Evolutionary conservation across 2,797 vertebrate species (phyloP).

Genomic region (Synanceia verrucosa): DNA sequence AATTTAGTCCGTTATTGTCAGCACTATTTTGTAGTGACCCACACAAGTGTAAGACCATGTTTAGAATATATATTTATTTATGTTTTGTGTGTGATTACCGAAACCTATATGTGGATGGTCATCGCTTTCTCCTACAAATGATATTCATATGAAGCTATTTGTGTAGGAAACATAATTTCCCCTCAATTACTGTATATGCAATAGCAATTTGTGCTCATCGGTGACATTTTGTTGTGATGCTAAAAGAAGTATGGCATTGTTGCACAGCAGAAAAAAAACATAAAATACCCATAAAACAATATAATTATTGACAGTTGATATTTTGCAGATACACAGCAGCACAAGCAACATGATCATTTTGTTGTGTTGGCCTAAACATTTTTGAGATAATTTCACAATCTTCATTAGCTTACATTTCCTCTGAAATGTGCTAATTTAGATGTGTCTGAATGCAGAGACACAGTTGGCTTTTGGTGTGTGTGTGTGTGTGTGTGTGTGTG

Average conservation of each 20-base stretch:
- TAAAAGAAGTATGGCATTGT: not conserved
- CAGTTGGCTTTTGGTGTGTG: not conserved
- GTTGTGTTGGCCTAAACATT: not conserved
- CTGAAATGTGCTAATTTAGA: not conserved
- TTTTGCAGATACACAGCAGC: not conserved
- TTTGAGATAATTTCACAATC: not conserved
- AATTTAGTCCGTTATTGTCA: slow-evolving; percentile 39
- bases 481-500: not conserved
- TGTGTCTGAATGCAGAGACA: not conserved
- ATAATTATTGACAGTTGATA: not conserved
- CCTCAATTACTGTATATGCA: not conserved
- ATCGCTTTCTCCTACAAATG: not conserved
- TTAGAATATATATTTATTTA: slow-evolving; percentile 10
- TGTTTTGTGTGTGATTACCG: not conserved
- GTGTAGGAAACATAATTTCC: not conserved
- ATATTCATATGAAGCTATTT: not conserved
- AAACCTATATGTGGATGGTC: not conserved
- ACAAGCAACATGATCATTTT: no score
- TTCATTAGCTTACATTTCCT: not conserved
- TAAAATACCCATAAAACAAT: not conserved
- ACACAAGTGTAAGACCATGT: not conserved
- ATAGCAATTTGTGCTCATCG: not conserved
- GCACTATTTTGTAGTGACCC: slow-evolving; percentile 5
- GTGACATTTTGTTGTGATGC: slow-evolving; percentile 7
- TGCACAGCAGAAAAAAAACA: not conserved